Base-by-base conservation (phyloP, 64 coral and sea anemone genomes). In the Stichodactyla mertensii region DNA sequence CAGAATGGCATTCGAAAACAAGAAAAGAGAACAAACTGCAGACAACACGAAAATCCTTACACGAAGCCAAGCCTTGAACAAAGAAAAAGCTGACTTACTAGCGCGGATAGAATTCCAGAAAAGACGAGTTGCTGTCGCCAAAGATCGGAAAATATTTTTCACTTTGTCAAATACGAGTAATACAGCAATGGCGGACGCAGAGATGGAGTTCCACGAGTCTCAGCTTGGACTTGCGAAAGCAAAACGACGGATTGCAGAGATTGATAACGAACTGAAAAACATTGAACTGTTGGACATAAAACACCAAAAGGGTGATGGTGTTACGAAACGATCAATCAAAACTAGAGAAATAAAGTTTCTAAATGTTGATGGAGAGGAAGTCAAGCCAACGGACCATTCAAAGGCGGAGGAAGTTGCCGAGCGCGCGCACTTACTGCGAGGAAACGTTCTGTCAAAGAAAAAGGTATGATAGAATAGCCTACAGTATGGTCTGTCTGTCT, bases 71-170 rank as follows among this genome's bases (percentile, higher is more conserved):
- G n/a, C 57, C 0, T 62, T 96, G 15, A 82, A 52, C n/a, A 92
- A 92, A 70, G 94, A 96, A 84, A 96, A 93, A 83, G 77, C 82
- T 2, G 92, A 79, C 12, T 85, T 96, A 22, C n/a, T 87, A 1
- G 78, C 71, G 51, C 83, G 85, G 82, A 62, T 90, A 26, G 94
- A 96, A 24, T 57, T 16, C 64, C 60, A 92, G 86, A 96, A 93
- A 80, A 86, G 86, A 16, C 77, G 91, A 66, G 85, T 96, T 51
- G 62, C 85, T 24, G 87, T 96, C 11, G 91, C 94, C 0, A 96
- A 96, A 55, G 94, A 96, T 28, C 91, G 94, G 16, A 96, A 96
- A 71, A 96, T 96, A 20, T 96, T 96, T 54, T 96, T 96, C 23
- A 87, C 57, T 57, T 88, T 96, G 64, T 92, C 94, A 0, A 91